These are phyloP conservation scores for Timema cristinae DNA, from an alignment of 2,888 invertebrate genomes.

Conservation along the genomic window DNA sequence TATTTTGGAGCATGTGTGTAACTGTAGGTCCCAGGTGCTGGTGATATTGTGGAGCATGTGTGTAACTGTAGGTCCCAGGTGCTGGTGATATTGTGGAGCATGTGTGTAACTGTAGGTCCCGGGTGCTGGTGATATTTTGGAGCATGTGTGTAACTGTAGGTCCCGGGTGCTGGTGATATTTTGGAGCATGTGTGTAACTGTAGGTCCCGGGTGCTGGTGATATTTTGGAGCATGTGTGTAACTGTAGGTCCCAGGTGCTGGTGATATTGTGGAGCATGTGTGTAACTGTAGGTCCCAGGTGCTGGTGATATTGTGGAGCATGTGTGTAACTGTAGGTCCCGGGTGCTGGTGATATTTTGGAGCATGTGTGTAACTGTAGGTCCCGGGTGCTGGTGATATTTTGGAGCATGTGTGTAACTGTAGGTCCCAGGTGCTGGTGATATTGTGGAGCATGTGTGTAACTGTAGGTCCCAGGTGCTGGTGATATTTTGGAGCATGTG, in stretches of 20 bases:
- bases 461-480: background rate
- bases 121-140: background rate
- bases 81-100: too few relatives aligned
- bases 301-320: background rate
- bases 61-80: slow-evolving; percentile 44
- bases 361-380: background rate
- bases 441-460: background rate
- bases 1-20: background rate
- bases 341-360: too few relatives aligned
- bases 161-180: too few relatives aligned
- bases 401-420: slow-evolving; percentile 44
- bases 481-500: background rate
- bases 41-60: background rate
- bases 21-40: background rate
- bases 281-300: background rate
- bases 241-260: background rate
- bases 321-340: slow-evolving; percentile 44
- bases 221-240: slow-evolving; percentile 44
- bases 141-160: slow-evolving; percentile 44
- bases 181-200: background rate
- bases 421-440: too few relatives aligned
- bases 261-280: too few relatives aligned
- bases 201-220: background rate
- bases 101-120: background rate
- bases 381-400: background rate